Base-by-base conservation (phyloP, 2,888 invertebrate species). In the Pseudococcus jackbeardsleyi region DNA sequence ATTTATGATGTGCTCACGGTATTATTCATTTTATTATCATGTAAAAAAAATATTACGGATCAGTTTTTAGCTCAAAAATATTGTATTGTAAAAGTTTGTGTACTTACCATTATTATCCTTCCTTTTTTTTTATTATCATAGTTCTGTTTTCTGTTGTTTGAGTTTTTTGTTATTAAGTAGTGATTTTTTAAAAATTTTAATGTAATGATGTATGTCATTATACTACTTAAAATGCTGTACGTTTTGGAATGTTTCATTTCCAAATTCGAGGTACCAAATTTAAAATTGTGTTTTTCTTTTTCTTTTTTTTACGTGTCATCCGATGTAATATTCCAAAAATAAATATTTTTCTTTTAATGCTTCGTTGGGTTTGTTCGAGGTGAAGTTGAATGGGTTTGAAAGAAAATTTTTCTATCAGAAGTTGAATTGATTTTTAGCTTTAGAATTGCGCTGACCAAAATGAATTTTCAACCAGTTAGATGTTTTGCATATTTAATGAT, bases 201-300 rank as follows among this genome's bases (percentile, higher is more conserved):
- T 64, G 22, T 64, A 64, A 15, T 50, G 50, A 50, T 50, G 17
- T 64, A 59, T 19, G 8, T 64, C 64, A 64, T 22, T 64, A 22
- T 64, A n/a, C 64, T 64, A 64, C 22, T 64, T 64, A 64, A 64
- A 64, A 33, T 33, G 64, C 19, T 22, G 64, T 64, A 64, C 64
- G 22, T 64, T 22, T 64, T 64, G 64, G 64, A 64, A 64, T 1
- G 22, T 64, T 64, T 64, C 0, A 22, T 19, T 64, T 64, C 22
- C 22, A 64, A 64, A 64, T 19, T 64, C 64, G 7, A 22, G 22
- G 64, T 64, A 64, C 64, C 64, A 64, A 22, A 50, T 50, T 50
- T 50, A 17, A 50, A 50, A 15, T 64, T 7, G 19, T 64, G 22
- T 64, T 64, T 22, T 64, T 64, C 7, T 19, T 22, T 22, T 19